Evolutionary conservation across 2,113 vertebrate genomes (phyloP).

Genomic region (Prunella himalayana): DNA sequence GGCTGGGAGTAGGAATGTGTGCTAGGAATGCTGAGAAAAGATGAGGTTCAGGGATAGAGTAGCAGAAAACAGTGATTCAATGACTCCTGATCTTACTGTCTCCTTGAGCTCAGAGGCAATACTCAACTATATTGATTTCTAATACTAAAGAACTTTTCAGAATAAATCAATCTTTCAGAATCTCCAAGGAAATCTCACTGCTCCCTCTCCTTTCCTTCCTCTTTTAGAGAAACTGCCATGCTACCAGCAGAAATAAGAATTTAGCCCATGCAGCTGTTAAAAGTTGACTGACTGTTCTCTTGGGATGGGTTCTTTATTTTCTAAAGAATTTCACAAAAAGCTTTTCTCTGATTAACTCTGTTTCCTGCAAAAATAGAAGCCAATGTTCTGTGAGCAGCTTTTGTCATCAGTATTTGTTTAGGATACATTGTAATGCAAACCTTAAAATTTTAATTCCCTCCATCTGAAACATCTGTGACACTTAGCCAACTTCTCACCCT

Average conservation of each 20-base stretch:
- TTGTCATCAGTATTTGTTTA: background rate
- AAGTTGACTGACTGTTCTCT: background rate
- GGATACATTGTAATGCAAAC: background rate
- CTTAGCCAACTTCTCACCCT: background rate
- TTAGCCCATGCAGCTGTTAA: background rate
- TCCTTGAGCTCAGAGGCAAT: background rate
- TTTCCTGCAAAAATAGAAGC: background rate
- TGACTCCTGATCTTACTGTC: background rate
- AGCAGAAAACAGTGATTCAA: background rate
- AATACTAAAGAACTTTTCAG: background rate
- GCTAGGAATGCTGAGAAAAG: background rate
- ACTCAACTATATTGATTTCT: background rate
- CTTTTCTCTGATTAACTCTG: background rate
- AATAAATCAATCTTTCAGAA: background rate
- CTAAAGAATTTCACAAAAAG: background rate
- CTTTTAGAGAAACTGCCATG: fast-evolving
- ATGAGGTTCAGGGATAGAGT: background rate
- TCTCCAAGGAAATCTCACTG: background rate
- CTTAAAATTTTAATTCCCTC: background rate
- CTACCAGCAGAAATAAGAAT: background rate
- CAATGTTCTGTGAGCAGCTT: background rate
- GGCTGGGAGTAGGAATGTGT: background rate
- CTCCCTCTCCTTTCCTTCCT: background rate
- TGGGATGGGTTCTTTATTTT: background rate
- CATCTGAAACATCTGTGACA: background rate